Evolutionary conservation across 2,113 vertebrate genomes (phyloP).

Genomic region (Tapirus terrestris): DNA sequence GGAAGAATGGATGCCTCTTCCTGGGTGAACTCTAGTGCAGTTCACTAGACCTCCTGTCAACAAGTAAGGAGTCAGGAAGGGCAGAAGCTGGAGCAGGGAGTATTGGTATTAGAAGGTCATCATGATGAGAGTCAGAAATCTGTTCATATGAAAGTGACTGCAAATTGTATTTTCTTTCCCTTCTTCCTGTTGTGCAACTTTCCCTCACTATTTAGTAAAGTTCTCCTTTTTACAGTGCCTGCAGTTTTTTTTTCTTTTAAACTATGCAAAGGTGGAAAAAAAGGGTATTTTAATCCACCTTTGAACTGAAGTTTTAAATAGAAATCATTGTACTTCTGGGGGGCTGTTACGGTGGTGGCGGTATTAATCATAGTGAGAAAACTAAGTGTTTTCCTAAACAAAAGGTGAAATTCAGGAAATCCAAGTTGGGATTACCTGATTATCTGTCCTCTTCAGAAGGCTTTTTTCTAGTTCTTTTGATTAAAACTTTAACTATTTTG

Average conservation of each 20-base stretch:
- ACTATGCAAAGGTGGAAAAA: not conserved
- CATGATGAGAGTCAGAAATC: not conserved
- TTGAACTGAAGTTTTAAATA: slow-evolving; percentile 30
- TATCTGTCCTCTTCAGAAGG: not conserved
- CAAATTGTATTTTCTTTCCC: not conserved
- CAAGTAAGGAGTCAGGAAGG: not conserved
- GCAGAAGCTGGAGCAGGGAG: not conserved
- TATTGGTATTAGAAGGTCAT: not conserved
- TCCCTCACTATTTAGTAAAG: slow-evolving; percentile 13
- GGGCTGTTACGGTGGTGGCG: not conserved
- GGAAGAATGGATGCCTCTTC: not conserved
- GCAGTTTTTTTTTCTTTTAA: not conserved
- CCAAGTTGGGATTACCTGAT: not conserved
- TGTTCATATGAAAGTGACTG: not conserved
- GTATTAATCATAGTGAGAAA: not conserved
- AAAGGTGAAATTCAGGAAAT: not conserved
- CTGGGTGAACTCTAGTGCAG: not conserved
- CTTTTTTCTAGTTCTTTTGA: not conserved
- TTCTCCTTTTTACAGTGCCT: not conserved
- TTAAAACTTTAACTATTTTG: slow-evolving; percentile 20
- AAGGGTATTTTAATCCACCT: not conserved
- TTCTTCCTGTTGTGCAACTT: not conserved
- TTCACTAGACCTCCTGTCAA: not conserved
- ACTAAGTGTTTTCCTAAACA: not conserved
- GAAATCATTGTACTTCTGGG: not conserved